Conservation (phyloP, 2,797 vertebrate species). For the Chelon auratus region DNA sequence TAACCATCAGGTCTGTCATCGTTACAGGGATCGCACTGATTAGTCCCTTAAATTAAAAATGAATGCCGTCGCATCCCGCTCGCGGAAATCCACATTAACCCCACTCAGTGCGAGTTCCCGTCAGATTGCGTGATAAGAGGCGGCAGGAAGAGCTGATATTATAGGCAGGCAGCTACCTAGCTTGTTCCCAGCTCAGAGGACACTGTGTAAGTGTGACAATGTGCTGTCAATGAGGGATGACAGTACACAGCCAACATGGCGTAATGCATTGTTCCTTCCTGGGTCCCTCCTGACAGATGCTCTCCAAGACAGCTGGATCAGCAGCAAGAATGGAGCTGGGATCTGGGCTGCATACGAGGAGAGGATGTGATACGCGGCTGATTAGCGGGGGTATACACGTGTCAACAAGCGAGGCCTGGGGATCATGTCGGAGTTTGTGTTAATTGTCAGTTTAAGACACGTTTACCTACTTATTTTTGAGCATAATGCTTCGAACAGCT, state of each 20-base stretch:
- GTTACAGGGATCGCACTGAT: conserved; percentile 28
- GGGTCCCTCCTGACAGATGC: conserved; percentile 81
- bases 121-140: conserved; percentile 59
- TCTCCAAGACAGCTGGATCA: conserved; percentile 79
- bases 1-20: conserved; percentile 16
- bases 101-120: conserved; percentile 33
- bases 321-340: conserved; percentile 62
- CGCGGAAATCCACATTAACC: conserved; percentile 30
- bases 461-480: conserved; percentile 38
- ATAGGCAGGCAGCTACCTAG: conserved; percentile 70
- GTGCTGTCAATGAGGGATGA: conserved; percentile 82
- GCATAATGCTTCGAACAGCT: conserved; percentile 1
- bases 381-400: conserved; percentile 64
- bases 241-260: conserved; percentile 80
- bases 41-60: conserved; percentile 48
- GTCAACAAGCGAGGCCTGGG: conserved; percentile 63
- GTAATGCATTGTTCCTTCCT: conserved; percentile 76
- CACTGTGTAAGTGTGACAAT: conserved; percentile 76
- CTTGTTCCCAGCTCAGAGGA: conserved; percentile 71
- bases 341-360: conserved; percentile 42
- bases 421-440: conserved; percentile 42
- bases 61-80: conserved; percentile 20
- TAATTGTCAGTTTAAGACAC: conserved; percentile 60
- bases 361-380: conserved; percentile 51
- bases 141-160: conserved; percentile 59